A percentile compares a stretch with the other conserved stretches of the same genome.
Evolutionary conservation across 2,888 invertebrate species (phyloP).

Genomic region (Leucophenga maculata): DNA sequence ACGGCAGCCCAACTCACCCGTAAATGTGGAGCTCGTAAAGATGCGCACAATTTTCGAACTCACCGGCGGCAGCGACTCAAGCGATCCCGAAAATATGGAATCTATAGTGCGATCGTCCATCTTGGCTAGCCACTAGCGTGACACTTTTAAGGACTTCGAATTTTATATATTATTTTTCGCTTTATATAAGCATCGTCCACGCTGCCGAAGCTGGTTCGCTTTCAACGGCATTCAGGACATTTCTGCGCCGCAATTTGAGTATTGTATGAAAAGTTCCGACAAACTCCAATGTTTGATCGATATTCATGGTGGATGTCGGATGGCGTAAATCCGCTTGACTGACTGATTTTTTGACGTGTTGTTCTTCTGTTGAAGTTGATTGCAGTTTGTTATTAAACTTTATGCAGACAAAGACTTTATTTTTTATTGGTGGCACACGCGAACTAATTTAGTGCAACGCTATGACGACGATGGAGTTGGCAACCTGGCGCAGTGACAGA

Average conservation of each 20-base stretch:
- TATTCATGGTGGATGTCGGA: slow-evolving; percentile 40
- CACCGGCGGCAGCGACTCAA: slow-evolving; percentile 92
- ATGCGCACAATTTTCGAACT: slow-evolving; percentile 98
- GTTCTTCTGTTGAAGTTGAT: neutral
- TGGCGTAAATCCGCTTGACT: neutral
- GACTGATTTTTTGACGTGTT: slow-evolving; percentile 7
- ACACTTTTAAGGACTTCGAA: too few relatives aligned
- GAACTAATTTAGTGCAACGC: neutral
- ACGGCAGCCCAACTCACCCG: slow-evolving; percentile 77
- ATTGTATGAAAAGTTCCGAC: too few relatives aligned
- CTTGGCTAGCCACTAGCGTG: neutral
- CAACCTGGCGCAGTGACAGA: neutral
- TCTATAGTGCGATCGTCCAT: slow-evolving; percentile 95
- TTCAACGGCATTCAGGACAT: slow-evolving; percentile 50
- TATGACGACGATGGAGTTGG: too few relatives aligned
- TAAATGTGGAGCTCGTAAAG: slow-evolving; percentile 98
- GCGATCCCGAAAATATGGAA: slow-evolving; percentile 89
- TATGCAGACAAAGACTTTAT: neutral
- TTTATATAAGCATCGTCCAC: neutral
- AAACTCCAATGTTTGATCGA: slow-evolving; percentile 60
- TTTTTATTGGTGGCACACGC: slow-evolving; percentile 3
- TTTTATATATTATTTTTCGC: neutral
- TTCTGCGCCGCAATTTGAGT: slow-evolving; percentile 39
- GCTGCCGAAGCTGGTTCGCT: slow-evolving; percentile 37
- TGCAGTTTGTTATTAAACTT: neutral